Base-by-base conservation (phyloP, 2,797 vertebrate species). In the Salarias fasciatus region DNA sequence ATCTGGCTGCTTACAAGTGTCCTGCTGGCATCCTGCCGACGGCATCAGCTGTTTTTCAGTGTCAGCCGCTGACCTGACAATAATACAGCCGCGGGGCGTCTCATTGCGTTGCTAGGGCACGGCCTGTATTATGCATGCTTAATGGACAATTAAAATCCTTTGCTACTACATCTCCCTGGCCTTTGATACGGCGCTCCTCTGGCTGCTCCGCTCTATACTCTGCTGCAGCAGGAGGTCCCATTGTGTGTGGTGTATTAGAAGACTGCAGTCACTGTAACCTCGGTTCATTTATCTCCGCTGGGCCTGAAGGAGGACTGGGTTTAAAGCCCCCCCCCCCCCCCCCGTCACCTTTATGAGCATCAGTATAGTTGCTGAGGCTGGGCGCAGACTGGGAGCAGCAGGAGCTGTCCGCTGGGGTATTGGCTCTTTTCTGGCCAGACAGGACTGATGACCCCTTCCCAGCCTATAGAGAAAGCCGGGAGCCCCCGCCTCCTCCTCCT, bases 121-220 rank as follows among this genome's bases (percentile, higher is more conserved):
- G 85, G 94, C 93, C 93, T 91, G 87, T 94, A 95, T 95, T 94
- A 94, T 96, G 95, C 96, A 95, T 95, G 94, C 95, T 96, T 97
- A 98, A 99, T 95, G 94, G 95, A 97, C 96, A 97, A 96, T 98
- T 97, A 97, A 96, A 96, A 95, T 92, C 88, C 78, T 86, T 91
- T 91, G 91, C 95, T 97, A 85, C 92, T 92, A 91, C 90, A 93
- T 92, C 92, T 93, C 89, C 89, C 47, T 83, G 88, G 90, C 91
- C 90, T 95, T 96, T 97, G 96, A 97, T 95, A 92, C 90, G 91
- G 92, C 89, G 87, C 80, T 93, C 92, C 93, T 71, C 87, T 91
- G 91, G 93, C 87, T 90, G 86, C 93, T 93, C 75, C 92, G 92
- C 92, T 88, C 90, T 93, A 84, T 92, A 90, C 84, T 91, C 91